Conservation (phyloP, 2,113 vertebrate species). For the Chascanopsetta lugubris region DNA sequence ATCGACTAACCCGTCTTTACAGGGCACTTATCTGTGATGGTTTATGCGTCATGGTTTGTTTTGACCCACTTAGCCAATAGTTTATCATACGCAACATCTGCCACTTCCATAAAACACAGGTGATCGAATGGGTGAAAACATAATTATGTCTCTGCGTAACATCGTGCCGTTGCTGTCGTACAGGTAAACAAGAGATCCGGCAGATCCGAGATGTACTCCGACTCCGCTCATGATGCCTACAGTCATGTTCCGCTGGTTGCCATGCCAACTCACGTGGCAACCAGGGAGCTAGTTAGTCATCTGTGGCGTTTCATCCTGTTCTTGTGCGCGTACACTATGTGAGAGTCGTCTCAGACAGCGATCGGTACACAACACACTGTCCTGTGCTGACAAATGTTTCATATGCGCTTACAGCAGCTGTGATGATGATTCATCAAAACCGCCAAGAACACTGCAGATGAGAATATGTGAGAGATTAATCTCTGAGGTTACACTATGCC, state of each 20-base stretch:
- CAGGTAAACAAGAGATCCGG: slow-evolving; percentile 17
- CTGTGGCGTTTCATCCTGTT: slow-evolving; percentile 22
- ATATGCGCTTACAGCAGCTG: not conserved
- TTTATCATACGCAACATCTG: not conserved
- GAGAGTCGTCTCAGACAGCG: not conserved
- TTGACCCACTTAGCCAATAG: slow-evolving; percentile 7
- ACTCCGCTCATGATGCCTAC: slow-evolving; percentile 29
- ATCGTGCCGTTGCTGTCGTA: not conserved
- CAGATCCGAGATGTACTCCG: slow-evolving; percentile 27
- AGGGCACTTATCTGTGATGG: slow-evolving; percentile 9
- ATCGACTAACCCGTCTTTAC: slow-evolving; percentile 41
- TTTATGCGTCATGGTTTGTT: slow-evolving; percentile 21
- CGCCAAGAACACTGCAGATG: no score
- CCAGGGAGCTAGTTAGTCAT: slow-evolving; percentile 55
- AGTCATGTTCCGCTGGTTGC: slow-evolving; percentile 49
- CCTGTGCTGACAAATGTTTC: not conserved
- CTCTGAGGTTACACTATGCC: no score
- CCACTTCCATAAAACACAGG: slow-evolving; percentile 11
- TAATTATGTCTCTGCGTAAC: no score
- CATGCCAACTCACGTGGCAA: slow-evolving; percentile 46
- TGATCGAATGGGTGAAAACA: not conserved
- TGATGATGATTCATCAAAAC: no score
- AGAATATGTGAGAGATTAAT: not conserved
- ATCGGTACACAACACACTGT: not conserved
- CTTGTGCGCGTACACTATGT: not conserved